These are phyloP conservation scores for Eupleurogrammus muticus DNA, from an alignment of 2,797 vertebrate species.

Conservation along the genomic window DNA sequence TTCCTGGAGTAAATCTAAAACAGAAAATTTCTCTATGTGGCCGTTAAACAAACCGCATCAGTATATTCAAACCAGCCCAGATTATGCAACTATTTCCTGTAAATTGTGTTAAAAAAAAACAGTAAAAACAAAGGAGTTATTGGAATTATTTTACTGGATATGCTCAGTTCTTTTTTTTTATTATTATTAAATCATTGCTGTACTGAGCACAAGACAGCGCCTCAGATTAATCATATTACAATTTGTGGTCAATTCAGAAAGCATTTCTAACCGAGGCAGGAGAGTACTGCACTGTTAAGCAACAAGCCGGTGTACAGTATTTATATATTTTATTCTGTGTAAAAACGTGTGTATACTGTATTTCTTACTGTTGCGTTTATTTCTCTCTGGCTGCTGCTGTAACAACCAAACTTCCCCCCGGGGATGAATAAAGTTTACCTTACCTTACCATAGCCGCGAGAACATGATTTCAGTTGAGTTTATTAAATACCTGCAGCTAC, in stretches of 20 bases:
- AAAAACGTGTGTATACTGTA: no score
- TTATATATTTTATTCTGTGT: no score
- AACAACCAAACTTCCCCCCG: no score
- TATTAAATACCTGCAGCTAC: no score
- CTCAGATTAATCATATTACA: slow-evolving; percentile 3
- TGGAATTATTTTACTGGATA: slow-evolving; percentile 17
- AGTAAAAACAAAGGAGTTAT: background rate
- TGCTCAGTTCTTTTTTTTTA: slow-evolving; percentile 23
- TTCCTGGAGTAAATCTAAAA: slow-evolving; percentile 46
- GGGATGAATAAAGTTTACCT: no score
- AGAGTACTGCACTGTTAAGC: background rate
- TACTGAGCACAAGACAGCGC: background rate
- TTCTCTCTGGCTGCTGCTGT: no score
- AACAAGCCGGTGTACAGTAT: background rate
- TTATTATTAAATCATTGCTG: slow-evolving; percentile 10
- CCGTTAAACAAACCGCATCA: slow-evolving; percentile 27
- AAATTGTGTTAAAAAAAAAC: background rate
- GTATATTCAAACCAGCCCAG: slow-evolving; percentile 12
- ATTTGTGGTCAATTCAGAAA: slow-evolving; percentile 15
- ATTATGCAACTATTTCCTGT: slow-evolving; percentile 18
- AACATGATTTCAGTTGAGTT: no score
- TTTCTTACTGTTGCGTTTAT: no score
- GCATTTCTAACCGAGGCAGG: background rate
- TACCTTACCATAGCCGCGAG: no score
- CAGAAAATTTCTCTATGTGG: slow-evolving; percentile 26